Base-by-base conservation (phyloP, 2,888 invertebrate species). In the Onchidella celtica region DNA sequence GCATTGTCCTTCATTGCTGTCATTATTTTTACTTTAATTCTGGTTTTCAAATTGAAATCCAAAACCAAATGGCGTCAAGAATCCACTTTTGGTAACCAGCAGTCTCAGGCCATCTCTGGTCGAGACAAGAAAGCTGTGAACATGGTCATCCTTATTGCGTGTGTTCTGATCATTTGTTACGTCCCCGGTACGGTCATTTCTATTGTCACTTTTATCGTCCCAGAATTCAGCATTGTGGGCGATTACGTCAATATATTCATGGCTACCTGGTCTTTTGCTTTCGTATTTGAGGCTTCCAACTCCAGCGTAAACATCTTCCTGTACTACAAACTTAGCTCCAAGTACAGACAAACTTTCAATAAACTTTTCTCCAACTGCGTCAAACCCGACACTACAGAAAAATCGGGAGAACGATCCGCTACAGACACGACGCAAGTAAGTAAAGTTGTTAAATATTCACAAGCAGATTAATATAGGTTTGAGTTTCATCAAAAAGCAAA, bases 261-360 rank as follows among this genome's bases (percentile, higher is more conserved):
- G 65, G 55, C 65, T 1, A 55, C 65, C 0, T 75, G 75, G 75
- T 63, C 75, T 17, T 65, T 75, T 47, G 65, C 63, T 11, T 66
- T 65, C 24, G 6, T 75, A 0, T 65, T 66, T 14, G 75, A 75
- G 29, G 65, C 75, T 47, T 55, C 40, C 32, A 75, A 75, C 65
- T 75, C 75, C 32, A 65, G 65, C n/a, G 75, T 75, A 24, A 75
- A 75, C 32, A 75, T 75, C 1, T 29, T 75, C 17, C 63, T 75
- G 63, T 75, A 75, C 14, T 75, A 75, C 65, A 75, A 47, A 32
- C 17, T 75, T n/a, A 75, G 75, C 29, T 65, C 63, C 29, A 38
- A 11, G 11, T 75, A 65, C 14, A 40, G 75, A 24, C 57, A 61
- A 36, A 61, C 59, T 21, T 73, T 73, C 27, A 57, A 73, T 14